Evolutionary conservation across 2,797 vertebrate species (phyloP), one percentile per base, ranked within the genome.

Genomic region (Euphonia xanthogaster): DNA sequence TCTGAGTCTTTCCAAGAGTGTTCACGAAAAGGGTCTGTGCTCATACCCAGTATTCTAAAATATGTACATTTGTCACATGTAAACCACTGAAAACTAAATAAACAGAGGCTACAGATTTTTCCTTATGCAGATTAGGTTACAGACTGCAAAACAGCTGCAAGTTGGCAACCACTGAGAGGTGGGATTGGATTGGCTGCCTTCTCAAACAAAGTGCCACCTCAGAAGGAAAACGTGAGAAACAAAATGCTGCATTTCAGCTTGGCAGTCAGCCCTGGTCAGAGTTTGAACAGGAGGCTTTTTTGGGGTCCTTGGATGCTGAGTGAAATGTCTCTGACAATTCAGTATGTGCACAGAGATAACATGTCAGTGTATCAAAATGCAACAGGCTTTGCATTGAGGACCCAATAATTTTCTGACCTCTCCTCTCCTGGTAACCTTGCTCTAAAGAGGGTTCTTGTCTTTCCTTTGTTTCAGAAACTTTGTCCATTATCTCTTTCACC

Each of bases 1-100:
- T 71, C 51, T 76, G n/a, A 61, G 24, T 18, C 33, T 85, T 8
- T 71, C 6, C 30, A 40, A 16, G 44, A 67, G 10, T 30, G n/a
- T 23, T 65, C 48, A 45, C 0, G 0, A 58, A 82, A 44, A 13
- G 8, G 6, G 20, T 39, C 19, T 8, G 1, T 35, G 17, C 10
- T 80, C 4, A 19, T 47, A 81, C 9, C 25, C 75, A 63, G 28
- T 84, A 57, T 9, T 51, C 33, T 77, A 84, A 88, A 87, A 76
- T 48, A 51, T 3, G 15, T 76, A 27, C 8, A 3, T 72, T 83
- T 68, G 25, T 78, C 47, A 31, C 27, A 28, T 31, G 12, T 48
- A 68, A 86, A 66, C 3, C 40, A 45, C 33, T 51, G 37, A 79
- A 76, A 92, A 44, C 10, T n/a, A 39, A 84, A 78, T 50, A 51